Percentiles rank a stretch among this genome's conserved stretches.
Conservation (phyloP, 2,797 vertebrate species). For the Yasuhikotakia modesta region DNA sequence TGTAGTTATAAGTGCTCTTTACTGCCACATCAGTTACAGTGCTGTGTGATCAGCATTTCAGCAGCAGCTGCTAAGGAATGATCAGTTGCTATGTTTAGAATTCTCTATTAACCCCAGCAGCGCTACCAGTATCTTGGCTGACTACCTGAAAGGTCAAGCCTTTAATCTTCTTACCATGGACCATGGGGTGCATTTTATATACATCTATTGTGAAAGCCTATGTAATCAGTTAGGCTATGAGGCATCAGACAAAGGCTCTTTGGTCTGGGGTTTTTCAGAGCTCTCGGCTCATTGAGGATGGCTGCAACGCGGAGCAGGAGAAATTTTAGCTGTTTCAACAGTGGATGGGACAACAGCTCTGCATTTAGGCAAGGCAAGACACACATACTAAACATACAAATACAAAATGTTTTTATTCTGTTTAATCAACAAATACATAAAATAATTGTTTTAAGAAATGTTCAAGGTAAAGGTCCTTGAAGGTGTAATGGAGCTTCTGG, state of each 20-base stretch:
- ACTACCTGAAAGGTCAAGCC: constrained; percentile 68
- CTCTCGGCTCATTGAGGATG: constrained; percentile 60
- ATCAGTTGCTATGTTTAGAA: constrained; percentile 65
- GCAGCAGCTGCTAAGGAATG: constrained; percentile 69
- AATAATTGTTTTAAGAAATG: constrained; percentile 27
- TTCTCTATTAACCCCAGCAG: constrained; percentile 62
- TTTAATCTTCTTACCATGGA: too few species aligned
- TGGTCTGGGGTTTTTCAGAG: constrained; percentile 73
- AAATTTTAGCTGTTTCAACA: constrained; percentile 65
- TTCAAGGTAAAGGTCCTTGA: constrained; percentile 78
- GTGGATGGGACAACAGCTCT: constrained; percentile 71
- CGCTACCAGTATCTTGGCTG: constrained; percentile 61
- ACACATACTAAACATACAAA: background rate
- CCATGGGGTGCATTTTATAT: constrained; percentile 11
- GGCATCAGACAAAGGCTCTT: constrained; percentile 63
- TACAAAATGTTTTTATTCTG: background rate
- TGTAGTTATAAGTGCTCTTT: too few species aligned
- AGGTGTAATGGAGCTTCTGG: constrained; percentile 69
- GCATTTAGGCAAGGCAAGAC: constrained; percentile 73
- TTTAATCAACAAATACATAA: background rate
- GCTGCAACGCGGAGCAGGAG: constrained; percentile 55
- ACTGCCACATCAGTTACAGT: constrained; percentile 69
- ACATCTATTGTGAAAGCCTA: background rate
- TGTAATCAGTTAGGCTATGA: constrained; percentile 68
- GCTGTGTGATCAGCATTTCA: constrained; percentile 70